These are phyloP conservation scores for Chlorodrepanis virens DNA, from an alignment of 2,113 vertebrate genomes.

Conservation along the genomic window DNA sequence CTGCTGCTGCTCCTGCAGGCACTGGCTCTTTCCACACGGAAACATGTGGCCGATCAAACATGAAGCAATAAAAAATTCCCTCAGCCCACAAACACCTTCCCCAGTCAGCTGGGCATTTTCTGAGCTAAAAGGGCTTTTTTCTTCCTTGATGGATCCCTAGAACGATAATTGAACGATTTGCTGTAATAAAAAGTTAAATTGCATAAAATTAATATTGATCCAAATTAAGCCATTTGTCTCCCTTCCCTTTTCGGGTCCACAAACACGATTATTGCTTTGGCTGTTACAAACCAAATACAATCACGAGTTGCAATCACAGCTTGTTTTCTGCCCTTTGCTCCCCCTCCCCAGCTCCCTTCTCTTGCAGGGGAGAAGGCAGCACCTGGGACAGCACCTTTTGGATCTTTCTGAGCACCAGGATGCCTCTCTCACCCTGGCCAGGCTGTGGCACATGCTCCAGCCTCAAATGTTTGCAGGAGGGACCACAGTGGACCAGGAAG, in stretches of 20 bases:
- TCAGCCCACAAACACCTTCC: neutral
- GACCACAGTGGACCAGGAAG: neutral
- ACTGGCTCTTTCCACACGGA: neutral
- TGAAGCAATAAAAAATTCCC: neutral
- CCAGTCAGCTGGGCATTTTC: neutral
- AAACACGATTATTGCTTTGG: slow-evolving; percentile 58
- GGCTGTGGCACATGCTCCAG: neutral
- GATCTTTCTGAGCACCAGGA: neutral
- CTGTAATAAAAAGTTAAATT: slow-evolving; percentile 71
- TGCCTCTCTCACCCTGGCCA: neutral
- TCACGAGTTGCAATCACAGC: slow-evolving; percentile 10
- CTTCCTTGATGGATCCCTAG: slow-evolving; percentile 29
- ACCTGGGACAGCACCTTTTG: neutral
- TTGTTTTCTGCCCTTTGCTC: neutral
- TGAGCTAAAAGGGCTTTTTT: slow-evolving; percentile 6
- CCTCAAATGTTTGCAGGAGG: accelerated
- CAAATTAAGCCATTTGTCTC: slow-evolving; percentile 77
- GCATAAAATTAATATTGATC: slow-evolving; percentile 81
- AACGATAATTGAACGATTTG: slow-evolving; percentile 62
- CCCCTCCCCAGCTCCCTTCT: neutral
- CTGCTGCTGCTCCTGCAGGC: neutral
- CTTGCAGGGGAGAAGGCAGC: neutral
- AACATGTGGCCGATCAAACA: accelerated
- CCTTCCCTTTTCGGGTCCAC: slow-evolving; percentile 57
- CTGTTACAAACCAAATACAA: slow-evolving; percentile 37